These are phyloP conservation scores for Myotis brandtii DNA, from an alignment of 2,113 vertebrate genomes.

Conservation along the genomic window DNA sequence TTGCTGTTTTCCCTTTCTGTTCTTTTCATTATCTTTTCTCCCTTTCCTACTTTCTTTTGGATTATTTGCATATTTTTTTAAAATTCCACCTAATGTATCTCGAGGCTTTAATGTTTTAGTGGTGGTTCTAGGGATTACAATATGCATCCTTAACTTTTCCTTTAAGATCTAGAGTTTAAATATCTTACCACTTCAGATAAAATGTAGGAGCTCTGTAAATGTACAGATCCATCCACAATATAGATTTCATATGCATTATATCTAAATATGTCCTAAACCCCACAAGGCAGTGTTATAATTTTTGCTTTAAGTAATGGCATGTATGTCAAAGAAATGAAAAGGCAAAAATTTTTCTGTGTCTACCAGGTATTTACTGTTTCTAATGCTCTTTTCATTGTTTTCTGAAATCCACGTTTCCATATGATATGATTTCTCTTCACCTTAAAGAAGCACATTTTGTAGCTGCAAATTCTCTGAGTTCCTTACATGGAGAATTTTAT, in stretches of 20 bases:
- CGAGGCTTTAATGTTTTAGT: background rate
- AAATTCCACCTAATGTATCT: background rate
- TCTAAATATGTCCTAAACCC: background rate
- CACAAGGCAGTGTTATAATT: background rate
- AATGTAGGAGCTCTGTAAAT: background rate
- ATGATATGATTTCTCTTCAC: background rate
- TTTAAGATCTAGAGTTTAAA: background rate
- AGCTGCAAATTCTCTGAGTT: background rate
- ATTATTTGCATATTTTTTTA: background rate
- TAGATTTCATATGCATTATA: background rate
- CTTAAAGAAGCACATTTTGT: background rate
- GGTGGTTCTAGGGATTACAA: background rate
- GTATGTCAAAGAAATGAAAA: conserved; percentile 35
- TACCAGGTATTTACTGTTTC: background rate
- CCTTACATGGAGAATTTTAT: background rate
- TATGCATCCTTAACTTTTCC: background rate
- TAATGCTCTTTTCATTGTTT: background rate
- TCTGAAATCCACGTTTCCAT: background rate
- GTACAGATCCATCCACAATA: background rate
- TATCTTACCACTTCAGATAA: background rate
- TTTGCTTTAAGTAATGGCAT: conserved; percentile 3
- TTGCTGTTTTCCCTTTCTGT: background rate
- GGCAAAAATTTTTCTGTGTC: background rate
- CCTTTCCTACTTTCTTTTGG: background rate
- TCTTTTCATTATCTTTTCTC: background rate